Base-by-base conservation (phyloP, 2,113 vertebrate species). In the Megalops atlanticus region DNA sequence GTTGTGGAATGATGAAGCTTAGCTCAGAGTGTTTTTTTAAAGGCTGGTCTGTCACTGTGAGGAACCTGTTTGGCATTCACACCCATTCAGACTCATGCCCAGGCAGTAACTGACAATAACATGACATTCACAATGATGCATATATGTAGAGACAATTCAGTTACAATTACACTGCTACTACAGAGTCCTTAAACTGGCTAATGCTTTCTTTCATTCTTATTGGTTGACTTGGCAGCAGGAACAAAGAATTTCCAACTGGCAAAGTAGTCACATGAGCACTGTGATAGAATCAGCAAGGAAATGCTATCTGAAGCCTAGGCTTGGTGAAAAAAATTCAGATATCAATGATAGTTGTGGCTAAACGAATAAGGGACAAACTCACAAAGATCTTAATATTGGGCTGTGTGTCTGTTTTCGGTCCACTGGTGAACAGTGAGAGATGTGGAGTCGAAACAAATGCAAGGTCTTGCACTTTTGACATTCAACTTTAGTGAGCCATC, bases 181-280 rank as follows among this genome's bases (percentile, higher is more conserved):
- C 58, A 5, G 58, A 64, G n/a, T 11, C 47, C 41, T 54, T 36
- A 82, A 64, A 52, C 58, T 39, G 36, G 58, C 74, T 71, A 38
- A 40, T 36, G 16, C 36, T 77, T 76, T 70, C 40, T 74, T 45
- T 35, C 10, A 64, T 41, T 43, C 49, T 36, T n/a, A 39, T 3
- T 39, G 47, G 73, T 70, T 75, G 41, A 36, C 58, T 77, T 69
- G 39, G 52, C 5, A 58, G 52, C 52, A 58, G 24, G 41, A 82
- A 77, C 43, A 52, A 70, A 54, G 14, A 71, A 71, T 72, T 47
- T 77, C 80, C 68, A 52, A 33, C 81, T 71, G 68, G 36, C 75
- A 52, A 77, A 72, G 70, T 40, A 76, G 76, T 64, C 54, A 39
- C 11, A 27, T 21, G 24, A 6, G n/a, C n/a, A 40, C 45, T 76